A percentile compares a stretch with the other conserved stretches of the same genome.
These are phyloP conservation scores for Leptestheria dahalacensis DNA, from an alignment of 1,140 invertebrate species.

Conservation along the genomic window DNA sequence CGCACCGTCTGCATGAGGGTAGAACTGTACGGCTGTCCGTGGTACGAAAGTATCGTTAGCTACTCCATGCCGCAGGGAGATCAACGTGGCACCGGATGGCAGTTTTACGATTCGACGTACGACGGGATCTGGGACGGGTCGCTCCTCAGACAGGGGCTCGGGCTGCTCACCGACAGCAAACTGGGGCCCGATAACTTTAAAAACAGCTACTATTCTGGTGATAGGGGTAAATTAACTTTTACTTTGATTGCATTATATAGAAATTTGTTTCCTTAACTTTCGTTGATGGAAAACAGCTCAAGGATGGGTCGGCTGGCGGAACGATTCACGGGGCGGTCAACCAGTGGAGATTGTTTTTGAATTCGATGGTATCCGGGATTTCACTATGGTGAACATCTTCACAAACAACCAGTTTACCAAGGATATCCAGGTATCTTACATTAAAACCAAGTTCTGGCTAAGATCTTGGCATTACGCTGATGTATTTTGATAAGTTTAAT, in stretches of 20 bases:
- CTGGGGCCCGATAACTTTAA: constrained; percentile 61
- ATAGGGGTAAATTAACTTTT: constrained; percentile 32
- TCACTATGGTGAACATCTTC: constrained; percentile 64
- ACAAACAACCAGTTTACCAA: constrained; percentile 66
- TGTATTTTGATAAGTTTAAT: constrained; percentile 29
- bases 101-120: constrained; percentile 80
- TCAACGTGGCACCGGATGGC: constrained; percentile 50
- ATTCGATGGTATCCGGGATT: constrained; percentile 73
- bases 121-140: constrained; percentile 65
- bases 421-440: constrained; percentile 57
- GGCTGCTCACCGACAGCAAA: constrained; percentile 67
- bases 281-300: too few species aligned
- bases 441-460: too few species aligned
- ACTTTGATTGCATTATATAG: too few species aligned
- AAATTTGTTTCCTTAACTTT: too few species aligned
- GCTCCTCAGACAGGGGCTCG: constrained; percentile 53
- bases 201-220: constrained; percentile 40
- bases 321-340: constrained; percentile 49
- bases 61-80: constrained; percentile 75
- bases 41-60: constrained; percentile 58
- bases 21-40: constrained; percentile 71
- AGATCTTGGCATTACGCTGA: constrained; percentile 41
- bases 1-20: constrained; percentile 83
- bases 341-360: constrained; percentile 66
- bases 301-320: constrained; percentile 84